Conservation (phyloP, 30 jellyfish, hydroid and myxozoan species). For the Cassiopea xamachana region DNA sequence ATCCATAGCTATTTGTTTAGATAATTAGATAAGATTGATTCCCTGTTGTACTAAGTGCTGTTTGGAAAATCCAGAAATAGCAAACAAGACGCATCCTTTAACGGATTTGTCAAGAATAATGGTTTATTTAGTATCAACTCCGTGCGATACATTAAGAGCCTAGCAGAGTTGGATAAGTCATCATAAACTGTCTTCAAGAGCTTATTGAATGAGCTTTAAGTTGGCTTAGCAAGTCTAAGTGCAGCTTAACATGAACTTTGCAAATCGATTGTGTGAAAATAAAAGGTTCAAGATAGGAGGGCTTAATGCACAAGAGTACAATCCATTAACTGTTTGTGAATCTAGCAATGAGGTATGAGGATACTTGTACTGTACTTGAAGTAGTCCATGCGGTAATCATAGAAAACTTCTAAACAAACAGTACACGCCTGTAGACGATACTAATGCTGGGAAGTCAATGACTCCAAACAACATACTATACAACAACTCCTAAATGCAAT, state of each 20-base stretch:
- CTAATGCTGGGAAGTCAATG: no score
- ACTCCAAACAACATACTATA: no score
- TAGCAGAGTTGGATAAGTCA: conserved; percentile 1
- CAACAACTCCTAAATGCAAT: no score
- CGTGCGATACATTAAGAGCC: conserved; percentile 20
- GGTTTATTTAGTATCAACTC: conserved; percentile 36
- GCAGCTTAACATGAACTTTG: conserved; percentile 9
- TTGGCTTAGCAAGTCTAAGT: conserved; percentile 39
- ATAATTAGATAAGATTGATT: not conserved
- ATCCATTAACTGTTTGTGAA: not conserved
- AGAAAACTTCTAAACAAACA: no score
- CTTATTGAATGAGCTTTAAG: conserved; percentile 27
- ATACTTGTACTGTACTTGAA: no score
- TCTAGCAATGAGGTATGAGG: not conserved
- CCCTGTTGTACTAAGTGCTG: conserved; percentile 3
- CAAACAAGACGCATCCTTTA: conserved; percentile 18
- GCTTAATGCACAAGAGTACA: not conserved
- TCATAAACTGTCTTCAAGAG: conserved; percentile 35
- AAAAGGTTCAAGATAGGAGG: not conserved
- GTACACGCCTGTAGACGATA: no score
- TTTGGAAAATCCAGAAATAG: not conserved
- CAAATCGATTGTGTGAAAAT: not conserved
- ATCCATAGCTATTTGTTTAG: not conserved
- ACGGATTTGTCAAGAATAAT: conserved; percentile 4
- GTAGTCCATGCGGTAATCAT: no score